Evolutionary conservation across 2,113 vertebrate species (phyloP).

Genomic region (Calyptomena viridis): DNA sequence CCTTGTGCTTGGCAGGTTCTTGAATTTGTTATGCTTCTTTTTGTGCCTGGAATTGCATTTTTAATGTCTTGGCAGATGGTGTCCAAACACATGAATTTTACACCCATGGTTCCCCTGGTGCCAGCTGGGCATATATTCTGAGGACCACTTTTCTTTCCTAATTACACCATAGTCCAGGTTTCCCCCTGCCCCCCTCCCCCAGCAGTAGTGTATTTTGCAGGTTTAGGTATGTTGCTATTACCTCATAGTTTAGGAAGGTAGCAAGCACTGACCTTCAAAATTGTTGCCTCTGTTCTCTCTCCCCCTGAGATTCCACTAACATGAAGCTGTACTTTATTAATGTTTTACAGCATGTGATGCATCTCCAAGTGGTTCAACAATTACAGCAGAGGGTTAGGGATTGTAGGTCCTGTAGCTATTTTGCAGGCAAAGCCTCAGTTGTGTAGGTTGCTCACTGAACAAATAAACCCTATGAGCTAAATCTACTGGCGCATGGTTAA

Average conservation of each 20-base stretch:
- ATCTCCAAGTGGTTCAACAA: background rate
- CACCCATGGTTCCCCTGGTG: background rate
- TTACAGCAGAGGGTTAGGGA: background rate
- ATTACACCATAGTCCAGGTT: background rate
- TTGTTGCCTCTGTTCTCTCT: background rate
- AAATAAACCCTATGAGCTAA: background rate
- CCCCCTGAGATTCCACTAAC: background rate
- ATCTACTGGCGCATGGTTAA: background rate
- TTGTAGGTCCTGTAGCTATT: background rate
- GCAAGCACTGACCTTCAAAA: background rate
- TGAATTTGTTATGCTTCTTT: slow-evolving; percentile 53
- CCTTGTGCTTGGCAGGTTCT: slow-evolving; percentile 27
- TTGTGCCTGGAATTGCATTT: slow-evolving; percentile 59
- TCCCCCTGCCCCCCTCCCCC: background rate
- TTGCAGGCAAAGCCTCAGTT: background rate
- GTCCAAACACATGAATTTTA: slow-evolving; percentile 45
- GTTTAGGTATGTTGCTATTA: background rate
- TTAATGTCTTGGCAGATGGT: slow-evolving; percentile 66
- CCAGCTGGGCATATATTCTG: slow-evolving; percentile 34
- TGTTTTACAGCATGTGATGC: background rate
- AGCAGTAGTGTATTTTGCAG: background rate
- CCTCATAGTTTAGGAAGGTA: background rate
- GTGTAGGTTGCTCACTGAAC: background rate
- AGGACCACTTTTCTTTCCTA: slow-evolving; percentile 45
- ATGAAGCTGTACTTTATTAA: background rate